Base-by-base conservation (phyloP, 2,888 invertebrate species). In the Serrognathus titanus region DNA sequence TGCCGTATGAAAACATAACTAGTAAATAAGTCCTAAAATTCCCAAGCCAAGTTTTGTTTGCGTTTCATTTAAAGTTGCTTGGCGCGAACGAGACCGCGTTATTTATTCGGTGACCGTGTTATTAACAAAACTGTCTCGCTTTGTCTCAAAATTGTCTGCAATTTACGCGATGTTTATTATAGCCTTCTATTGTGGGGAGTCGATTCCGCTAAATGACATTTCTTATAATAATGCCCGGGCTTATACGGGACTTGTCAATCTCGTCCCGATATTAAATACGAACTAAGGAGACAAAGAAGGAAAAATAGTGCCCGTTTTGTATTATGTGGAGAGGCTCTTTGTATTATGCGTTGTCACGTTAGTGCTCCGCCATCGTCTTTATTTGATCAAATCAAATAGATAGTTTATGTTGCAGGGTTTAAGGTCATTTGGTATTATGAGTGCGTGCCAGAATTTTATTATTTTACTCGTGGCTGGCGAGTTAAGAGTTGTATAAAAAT, bases 111-210 rank as follows among this genome's bases (percentile, higher is more conserved):
- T 61, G 61, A 56, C 59, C 57, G 59, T 58, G 55, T 61, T 63
- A 61, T 59, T 63, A 63, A 63, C 59, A 55, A 55, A 58, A 57
- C 57, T 59, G 59, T 59, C 59, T 57, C 55, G 57, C 58, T 60
- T 60, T 55, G 58, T 59, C 55, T 60, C 55, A 53, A 61, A 61
- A 61, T 63, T 55, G 63, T 61, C 61, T 64, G 60, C 63, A 63
- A 65, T 65, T 65, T 65, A 59, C 58, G 61, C 63, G 61, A 65
- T 65, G 65, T 65, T 65, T 65, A 64, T 64, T 65, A 63, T 55
- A 58, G 63, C 51, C 62, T 60, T 60, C 63, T 59, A 62, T 63
- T 63, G 63, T 63, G 58, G 59, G 53, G 62, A 61, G 59, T 61
- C 61, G 60, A 61, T 62, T 65, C 56, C 63, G 53, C 57, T 58